These are phyloP conservation scores for Phortica okadai DNA, from an alignment of 2,888 invertebrate species.

Conservation along the genomic window DNA sequence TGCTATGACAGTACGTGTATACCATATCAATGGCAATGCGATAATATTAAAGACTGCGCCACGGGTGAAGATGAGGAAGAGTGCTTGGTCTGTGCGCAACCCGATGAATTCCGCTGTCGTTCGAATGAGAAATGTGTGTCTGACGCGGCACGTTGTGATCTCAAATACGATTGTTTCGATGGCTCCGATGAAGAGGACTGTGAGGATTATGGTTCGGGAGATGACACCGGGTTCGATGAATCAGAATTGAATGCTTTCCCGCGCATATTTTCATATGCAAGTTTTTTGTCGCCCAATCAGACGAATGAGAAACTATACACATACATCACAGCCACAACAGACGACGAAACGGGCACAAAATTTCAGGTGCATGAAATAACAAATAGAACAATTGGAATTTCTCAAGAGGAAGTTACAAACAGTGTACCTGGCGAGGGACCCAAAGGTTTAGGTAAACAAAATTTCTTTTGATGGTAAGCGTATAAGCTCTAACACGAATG, in stretches of 20 bases:
- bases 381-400: constrained; percentile 57
- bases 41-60: constrained; percentile 77
- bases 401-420: constrained; percentile 60
- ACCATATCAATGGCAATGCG: constrained; percentile 80
- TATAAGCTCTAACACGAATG: constrained; percentile 15
- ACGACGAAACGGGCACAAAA: constrained; percentile 64
- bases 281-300: constrained; percentile 72
- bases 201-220: constrained; percentile 77
- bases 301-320: constrained; percentile 66
- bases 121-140: constrained; percentile 79
- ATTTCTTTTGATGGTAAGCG: neutral
- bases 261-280: constrained; percentile 72
- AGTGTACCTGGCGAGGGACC: constrained; percentile 54
- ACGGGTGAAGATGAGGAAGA: constrained; percentile 77
- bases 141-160: constrained; percentile 80
- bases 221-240: constrained; percentile 70
- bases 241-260: constrained; percentile 67
- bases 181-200: constrained; percentile 82
- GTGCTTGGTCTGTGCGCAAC: constrained; percentile 76
- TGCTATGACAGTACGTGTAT: constrained; percentile 81
- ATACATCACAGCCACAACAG: constrained; percentile 67
- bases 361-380: constrained; percentile 61
- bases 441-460: constrained; percentile 64
- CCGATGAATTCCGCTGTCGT: constrained; percentile 77
- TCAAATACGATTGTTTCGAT: constrained; percentile 80